These are phyloP conservation scores for Paralichthys olivaceus DNA, from an alignment of 2,113 vertebrate species.

Conservation along the genomic window DNA sequence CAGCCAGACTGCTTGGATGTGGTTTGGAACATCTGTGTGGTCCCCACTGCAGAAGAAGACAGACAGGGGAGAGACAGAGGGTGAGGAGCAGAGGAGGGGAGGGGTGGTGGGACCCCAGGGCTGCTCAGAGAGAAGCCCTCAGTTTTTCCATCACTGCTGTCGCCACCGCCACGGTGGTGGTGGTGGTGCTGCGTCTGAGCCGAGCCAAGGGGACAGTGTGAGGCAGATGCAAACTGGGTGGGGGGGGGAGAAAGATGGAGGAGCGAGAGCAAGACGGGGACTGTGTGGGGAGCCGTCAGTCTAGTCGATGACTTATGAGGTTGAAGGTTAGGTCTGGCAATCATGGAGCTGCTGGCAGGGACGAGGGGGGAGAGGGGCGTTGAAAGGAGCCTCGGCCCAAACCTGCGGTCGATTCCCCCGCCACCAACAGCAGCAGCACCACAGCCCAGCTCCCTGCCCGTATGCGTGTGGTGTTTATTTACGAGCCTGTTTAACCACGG, in stretches of 20 bases:
- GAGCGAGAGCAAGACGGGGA: slow-evolving; percentile 46
- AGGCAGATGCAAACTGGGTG: slow-evolving; percentile 44
- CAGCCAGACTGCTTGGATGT: slow-evolving; percentile 83
- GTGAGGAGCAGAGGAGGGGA: slow-evolving; percentile 51
- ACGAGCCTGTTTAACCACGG: slow-evolving; percentile 82
- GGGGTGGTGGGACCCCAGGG: slow-evolving; percentile 65
- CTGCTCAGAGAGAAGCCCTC: slow-evolving; percentile 71
- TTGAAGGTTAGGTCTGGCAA: slow-evolving; percentile 72
- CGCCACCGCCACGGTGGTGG: slow-evolving; percentile 39
- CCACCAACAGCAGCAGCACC: slow-evolving; percentile 68
- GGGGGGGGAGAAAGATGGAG: slow-evolving; percentile 17
- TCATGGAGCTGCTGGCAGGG: slow-evolving; percentile 55
- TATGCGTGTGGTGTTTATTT: slow-evolving; percentile 83
- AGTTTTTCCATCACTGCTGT: slow-evolving; percentile 80
- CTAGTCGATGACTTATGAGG: slow-evolving; percentile 75
- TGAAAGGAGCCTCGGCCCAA: slow-evolving; percentile 74
- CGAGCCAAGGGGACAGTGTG: slow-evolving; percentile 68
- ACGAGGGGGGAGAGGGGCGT: slow-evolving; percentile 55
- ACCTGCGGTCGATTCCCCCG: slow-evolving; percentile 71
- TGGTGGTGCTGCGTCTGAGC: slow-evolving; percentile 61
- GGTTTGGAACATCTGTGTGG: slow-evolving; percentile 85
- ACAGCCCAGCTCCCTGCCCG: slow-evolving; percentile 65
- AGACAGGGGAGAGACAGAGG: slow-evolving; percentile 75
- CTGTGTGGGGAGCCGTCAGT: slow-evolving; percentile 67
- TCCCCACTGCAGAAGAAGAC: slow-evolving; percentile 77